Percentiles rank a stretch among this genome's conserved stretches.
Conservation (phyloP, 2,113 vertebrate genomes). For the Corythaeola cristata region DNA sequence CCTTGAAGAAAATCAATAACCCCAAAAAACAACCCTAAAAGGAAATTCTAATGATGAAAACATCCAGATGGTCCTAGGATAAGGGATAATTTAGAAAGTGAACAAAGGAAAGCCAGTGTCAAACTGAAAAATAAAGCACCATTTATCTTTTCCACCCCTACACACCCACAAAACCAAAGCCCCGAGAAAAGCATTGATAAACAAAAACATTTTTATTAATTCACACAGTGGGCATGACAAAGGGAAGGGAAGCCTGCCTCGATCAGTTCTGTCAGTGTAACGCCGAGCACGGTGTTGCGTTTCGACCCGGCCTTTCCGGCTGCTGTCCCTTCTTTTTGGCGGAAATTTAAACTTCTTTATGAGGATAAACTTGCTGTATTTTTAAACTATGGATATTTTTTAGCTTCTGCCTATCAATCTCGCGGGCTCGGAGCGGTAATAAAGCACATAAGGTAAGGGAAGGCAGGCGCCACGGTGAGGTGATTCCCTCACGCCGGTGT, state of each 20-base stretch:
- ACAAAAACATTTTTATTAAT: fast-evolving
- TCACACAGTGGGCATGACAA: fast-evolving
- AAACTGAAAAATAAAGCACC: not conserved
- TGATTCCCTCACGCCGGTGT: too few relatives aligned
- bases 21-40: not conserved
- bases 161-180: too few relatives aligned
- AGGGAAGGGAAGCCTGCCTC: too few relatives aligned
- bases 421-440: not conserved
- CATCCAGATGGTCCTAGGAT: too few relatives aligned
- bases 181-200: not conserved
- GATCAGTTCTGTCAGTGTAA: fast-evolving
- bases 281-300: fast-evolving
- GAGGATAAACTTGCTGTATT: fast-evolving
- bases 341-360: fast-evolving
- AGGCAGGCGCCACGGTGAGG: too few relatives aligned
- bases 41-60: not conserved
- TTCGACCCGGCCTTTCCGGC: not conserved
- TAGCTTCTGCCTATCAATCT: not conserved
- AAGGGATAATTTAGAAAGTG: not conserved
- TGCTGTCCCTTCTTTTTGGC: fast-evolving
- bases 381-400: fast-evolving
- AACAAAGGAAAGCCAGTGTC: not conserved
- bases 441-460: too few relatives aligned
- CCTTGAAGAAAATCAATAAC: not conserved
- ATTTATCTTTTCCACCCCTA: too few relatives aligned